A percentile compares a stretch with the other conserved stretches of the same genome.
Evolutionary conservation across 1,140 invertebrate genomes (phyloP).

Genomic region (Helicoverpa zea): DNA sequence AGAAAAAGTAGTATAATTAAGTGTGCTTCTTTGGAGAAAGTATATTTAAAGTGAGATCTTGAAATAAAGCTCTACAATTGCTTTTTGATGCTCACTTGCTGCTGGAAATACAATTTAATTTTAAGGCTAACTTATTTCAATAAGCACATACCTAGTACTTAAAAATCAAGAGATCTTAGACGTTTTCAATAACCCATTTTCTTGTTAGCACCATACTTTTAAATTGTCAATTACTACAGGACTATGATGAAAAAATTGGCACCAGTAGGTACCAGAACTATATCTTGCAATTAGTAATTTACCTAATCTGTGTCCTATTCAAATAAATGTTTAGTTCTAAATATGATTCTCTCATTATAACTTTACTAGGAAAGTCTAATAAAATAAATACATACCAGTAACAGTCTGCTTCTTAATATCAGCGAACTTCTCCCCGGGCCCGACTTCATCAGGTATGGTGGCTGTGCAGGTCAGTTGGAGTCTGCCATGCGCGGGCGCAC

Average conservation of each 20-base stretch:
- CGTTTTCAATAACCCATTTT: not conserved
- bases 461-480: conserved; percentile 89
- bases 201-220: not conserved
- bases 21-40: not conserved
- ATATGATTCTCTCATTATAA: not conserved
- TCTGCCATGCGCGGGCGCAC: conserved; percentile 87
- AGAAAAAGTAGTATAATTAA: conserved; percentile 6
- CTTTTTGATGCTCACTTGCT: not conserved
- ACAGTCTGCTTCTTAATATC: conserved; percentile 86
- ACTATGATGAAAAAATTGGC: no score
- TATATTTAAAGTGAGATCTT: not conserved
- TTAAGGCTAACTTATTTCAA: no score
- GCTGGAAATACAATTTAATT: not conserved
- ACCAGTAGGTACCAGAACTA: no score
- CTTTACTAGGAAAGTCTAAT: no score
- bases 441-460: conserved; percentile 88
- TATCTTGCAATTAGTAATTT: not conserved
- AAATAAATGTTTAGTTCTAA: no score
- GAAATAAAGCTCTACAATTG: not conserved
- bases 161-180: no score
- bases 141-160: no score
- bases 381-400: conserved; percentile 67
- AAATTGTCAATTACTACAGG: no score
- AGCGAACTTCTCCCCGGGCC: conserved; percentile 79
- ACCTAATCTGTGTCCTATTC: no score